Evolutionary conservation across 2,113 vertebrate species (phyloP).

Genomic region (Phoxinus phoxinus): DNA sequence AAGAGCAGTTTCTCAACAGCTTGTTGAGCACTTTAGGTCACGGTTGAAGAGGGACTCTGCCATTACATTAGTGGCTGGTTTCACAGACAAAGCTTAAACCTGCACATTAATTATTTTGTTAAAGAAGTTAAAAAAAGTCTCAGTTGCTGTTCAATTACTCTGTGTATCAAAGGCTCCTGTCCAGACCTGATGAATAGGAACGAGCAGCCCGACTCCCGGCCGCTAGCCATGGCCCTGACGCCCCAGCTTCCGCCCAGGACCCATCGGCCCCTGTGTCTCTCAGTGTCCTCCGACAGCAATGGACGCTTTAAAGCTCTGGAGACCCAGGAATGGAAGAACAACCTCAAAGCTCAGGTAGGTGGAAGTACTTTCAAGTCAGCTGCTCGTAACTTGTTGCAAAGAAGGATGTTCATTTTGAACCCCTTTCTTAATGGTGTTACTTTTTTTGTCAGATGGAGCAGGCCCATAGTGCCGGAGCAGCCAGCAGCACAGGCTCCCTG

Average conservation of each 20-base stretch:
- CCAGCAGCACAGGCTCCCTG: slow-evolving; percentile 74
- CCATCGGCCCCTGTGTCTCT: slow-evolving; percentile 73
- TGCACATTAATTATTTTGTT: neutral
- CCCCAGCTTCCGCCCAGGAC: slow-evolving; percentile 68
- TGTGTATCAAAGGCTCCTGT: slow-evolving; percentile 72
- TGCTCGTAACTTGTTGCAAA: neutral
- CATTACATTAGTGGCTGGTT: neutral
- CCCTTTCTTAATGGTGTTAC: neutral
- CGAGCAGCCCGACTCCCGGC: slow-evolving; percentile 65
- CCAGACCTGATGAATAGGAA: slow-evolving; percentile 77
- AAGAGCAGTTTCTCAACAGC: neutral
- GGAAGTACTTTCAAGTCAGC: neutral
- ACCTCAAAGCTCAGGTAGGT: slow-evolving; percentile 79
- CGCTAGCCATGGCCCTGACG: slow-evolving; percentile 64
- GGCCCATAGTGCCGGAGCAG: slow-evolving; percentile 75
- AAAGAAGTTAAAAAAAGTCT: neutral
- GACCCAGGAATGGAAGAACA: slow-evolving; percentile 76
- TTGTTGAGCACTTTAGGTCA: neutral
- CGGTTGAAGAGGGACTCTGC: neutral
- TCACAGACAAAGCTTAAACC: too few species aligned
- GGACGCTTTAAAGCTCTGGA: slow-evolving; percentile 73
- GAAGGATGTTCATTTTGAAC: neutral
- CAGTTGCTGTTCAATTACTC: neutral
- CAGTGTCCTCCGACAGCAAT: slow-evolving; percentile 74
- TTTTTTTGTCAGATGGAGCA: slow-evolving; percentile 76